Conservation (phyloP, 2,797 vertebrate species). For the Malurus splendens region DNA sequence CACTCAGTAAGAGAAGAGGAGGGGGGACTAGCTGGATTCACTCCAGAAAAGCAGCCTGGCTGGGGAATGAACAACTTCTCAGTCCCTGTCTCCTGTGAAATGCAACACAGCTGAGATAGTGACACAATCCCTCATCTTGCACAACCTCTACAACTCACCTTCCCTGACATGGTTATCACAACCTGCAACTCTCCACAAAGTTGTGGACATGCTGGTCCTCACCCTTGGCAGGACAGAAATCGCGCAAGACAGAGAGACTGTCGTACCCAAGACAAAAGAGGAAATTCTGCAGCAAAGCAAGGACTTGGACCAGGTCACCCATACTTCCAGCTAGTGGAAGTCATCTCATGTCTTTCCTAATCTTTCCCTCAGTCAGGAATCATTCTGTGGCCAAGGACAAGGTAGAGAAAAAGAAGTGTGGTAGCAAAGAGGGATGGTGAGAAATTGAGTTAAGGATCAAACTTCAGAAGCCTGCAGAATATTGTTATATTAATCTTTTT, state of each 20-base stretch:
- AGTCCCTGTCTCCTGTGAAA: not conserved
- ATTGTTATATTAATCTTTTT: not conserved
- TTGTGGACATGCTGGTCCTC: fast-evolving
- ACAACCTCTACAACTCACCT: not conserved
- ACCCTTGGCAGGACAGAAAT: not conserved
- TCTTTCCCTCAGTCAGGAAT: not conserved
- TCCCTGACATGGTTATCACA: not conserved
- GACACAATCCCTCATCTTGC: not conserved
- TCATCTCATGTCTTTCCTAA: not conserved
- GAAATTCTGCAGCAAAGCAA: not conserved
- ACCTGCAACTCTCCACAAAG: not conserved
- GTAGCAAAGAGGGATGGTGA: not conserved
- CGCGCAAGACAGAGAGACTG: not conserved
- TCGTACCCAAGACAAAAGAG: not conserved
- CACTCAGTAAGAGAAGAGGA: not conserved
- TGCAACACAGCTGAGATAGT: not conserved
- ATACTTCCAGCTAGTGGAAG: not conserved
- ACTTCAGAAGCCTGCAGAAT: not conserved
- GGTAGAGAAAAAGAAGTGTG: not conserved
- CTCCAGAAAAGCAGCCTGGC: not conserved
- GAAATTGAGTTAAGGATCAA: not conserved
- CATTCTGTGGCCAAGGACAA: not conserved
- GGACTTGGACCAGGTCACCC: not conserved
- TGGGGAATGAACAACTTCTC: not conserved
- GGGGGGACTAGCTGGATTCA: not conserved